These are phyloP conservation scores for Mandrillus leucophaeus DNA, from an alignment of 2,113 vertebrate genomes.

Conservation along the genomic window DNA sequence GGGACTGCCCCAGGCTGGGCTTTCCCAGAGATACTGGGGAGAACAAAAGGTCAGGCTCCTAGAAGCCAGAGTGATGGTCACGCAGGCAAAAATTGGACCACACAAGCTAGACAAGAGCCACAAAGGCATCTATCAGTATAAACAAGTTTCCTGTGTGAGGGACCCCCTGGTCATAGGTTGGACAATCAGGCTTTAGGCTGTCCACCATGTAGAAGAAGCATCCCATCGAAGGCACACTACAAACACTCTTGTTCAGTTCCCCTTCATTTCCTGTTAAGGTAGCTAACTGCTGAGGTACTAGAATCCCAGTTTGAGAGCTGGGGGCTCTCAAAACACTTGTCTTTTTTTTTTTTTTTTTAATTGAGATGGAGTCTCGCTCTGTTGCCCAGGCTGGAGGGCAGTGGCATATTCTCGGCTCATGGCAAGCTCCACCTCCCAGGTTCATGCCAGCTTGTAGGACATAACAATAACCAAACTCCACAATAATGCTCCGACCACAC, in stretches of 20 bases:
- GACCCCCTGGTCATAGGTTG: background rate
- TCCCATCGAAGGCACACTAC: background rate
- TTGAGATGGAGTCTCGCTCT: too few species aligned
- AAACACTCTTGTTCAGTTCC: background rate
- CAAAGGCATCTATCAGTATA: background rate
- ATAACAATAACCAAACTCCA: too few species aligned
- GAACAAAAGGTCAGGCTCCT: background rate
- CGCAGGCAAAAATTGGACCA: background rate
- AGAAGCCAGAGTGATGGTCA: background rate
- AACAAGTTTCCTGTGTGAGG: background rate
- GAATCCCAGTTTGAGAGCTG: background rate
- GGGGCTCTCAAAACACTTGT: background rate
- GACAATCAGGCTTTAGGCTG: background rate
- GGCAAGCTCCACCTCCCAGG: too few species aligned
- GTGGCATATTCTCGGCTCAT: too few species aligned
- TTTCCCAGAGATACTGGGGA: background rate
- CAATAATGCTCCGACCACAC: too few species aligned
- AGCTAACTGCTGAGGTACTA: background rate
- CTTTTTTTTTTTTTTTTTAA: too few species aligned
- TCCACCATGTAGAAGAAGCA: background rate
- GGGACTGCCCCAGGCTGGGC: background rate
- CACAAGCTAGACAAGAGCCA: background rate
- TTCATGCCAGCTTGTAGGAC: too few species aligned
- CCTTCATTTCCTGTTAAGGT: background rate
- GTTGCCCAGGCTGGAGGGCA: too few species aligned